Conservation (phyloP, 2,888 invertebrate species). For the Aquatica leii region DNA sequence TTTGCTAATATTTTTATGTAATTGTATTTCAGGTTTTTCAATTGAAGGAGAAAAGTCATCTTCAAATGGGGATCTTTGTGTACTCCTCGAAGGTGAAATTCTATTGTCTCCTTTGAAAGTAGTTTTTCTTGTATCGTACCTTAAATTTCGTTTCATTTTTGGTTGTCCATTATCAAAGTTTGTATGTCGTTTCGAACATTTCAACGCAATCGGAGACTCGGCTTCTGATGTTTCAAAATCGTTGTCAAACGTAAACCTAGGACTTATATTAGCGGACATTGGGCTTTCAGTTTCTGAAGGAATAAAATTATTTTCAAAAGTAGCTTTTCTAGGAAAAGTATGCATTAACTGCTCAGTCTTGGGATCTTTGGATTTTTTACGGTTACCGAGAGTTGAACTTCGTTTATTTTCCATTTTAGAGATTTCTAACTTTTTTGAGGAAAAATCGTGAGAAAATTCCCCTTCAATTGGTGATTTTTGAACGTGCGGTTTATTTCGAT, state of each 20-base stretch:
- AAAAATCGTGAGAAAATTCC: constrained; percentile 64
- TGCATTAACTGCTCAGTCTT: constrained; percentile 50
- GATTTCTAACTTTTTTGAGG: constrained; percentile 41
- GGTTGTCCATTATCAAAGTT: constrained; percentile 41
- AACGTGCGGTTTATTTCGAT: constrained; percentile 51
- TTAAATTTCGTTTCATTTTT: constrained; percentile 16
- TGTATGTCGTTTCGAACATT: constrained; percentile 32
- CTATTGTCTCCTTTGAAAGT: constrained; percentile 29
- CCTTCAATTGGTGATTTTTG: constrained; percentile 63
- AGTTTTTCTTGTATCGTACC: constrained; percentile 21
- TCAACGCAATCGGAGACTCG: constrained; percentile 47
- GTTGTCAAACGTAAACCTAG: constrained; percentile 53
- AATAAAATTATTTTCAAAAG: constrained; percentile 78
- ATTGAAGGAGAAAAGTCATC: constrained; percentile 66
- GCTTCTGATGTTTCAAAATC: constrained; percentile 55
- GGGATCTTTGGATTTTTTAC: constrained; percentile 55
- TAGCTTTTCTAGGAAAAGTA: constrained; percentile 58
- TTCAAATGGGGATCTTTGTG: constrained; percentile 61
- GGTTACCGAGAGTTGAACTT: constrained; percentile 44
- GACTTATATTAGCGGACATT: constrained; percentile 39
- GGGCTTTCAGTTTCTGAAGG: constrained; percentile 54
- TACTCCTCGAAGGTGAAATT: constrained; percentile 47
- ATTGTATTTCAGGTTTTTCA: constrained; percentile 42
- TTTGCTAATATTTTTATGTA: constrained; percentile 44
- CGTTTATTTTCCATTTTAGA: constrained; percentile 51